Conservation (phyloP, 2,888 invertebrate species). For the Tipula helvola region DNA sequence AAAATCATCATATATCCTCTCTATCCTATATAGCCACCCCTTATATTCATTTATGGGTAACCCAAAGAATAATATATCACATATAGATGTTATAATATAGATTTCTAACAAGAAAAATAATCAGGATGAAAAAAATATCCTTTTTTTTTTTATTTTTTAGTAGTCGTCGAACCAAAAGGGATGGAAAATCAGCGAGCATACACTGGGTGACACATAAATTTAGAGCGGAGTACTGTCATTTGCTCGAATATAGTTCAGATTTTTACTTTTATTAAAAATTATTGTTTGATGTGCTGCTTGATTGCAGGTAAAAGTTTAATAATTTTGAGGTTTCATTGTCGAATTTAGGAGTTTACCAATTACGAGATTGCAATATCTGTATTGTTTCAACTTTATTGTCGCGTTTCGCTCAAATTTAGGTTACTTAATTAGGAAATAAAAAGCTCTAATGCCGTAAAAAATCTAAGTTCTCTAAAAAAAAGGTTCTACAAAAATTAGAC, state of each 20-base stretch:
- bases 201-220: neutral
- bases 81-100: neutral
- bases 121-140: neutral
- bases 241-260: neutral
- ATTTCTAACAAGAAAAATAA: constrained; percentile 4
- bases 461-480: too few species aligned
- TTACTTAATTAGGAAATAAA: too few species aligned
- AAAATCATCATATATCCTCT: neutral
- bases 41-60: neutral
- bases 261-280: neutral
- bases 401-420: too few species aligned
- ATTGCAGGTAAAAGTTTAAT: too few species aligned
- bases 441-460: too few species aligned
- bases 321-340: too few species aligned
- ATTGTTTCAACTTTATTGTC: too few species aligned
- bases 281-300: too few species aligned
- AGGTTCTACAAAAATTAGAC: too few species aligned
- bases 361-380: too few species aligned
- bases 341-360: too few species aligned
- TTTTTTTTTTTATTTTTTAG: neutral
- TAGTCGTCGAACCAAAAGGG: neutral
- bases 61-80: constrained; percentile 4
- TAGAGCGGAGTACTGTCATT: neutral
- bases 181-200: neutral
- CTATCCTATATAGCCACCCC: neutral